Percentiles rank a stretch among this genome's conserved stretches.
phyloP scores from a whole-genome alignment of 2,113 vertebrate species.

The Datnioides undecimradiatus region DNA sequence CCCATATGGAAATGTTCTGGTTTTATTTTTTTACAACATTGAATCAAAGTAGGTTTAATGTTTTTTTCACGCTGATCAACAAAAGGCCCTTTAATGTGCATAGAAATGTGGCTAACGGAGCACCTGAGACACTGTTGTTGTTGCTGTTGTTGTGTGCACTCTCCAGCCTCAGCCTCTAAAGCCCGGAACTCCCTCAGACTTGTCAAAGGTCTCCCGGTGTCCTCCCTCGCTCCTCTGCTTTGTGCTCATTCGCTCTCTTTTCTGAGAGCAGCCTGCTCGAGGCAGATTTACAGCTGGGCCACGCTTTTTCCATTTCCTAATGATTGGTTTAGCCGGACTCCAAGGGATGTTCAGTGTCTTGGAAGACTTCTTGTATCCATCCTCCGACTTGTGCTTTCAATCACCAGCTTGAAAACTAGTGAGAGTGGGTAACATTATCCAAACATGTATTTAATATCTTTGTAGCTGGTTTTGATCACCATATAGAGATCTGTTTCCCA shows the following conservation, averaged over 20 bases:
- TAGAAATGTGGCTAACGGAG: neutral
- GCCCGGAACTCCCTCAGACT: neutral
- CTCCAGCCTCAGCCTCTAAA: neutral
- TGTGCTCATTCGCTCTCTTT: neutral
- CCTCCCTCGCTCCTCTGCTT: neutral
- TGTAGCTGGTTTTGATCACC: too few species aligned
- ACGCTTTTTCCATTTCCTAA: neutral
- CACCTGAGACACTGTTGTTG: neutral
- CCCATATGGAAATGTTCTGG: neutral
- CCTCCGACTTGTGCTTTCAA: neutral
- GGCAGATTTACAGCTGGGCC: conserved; percentile 1
- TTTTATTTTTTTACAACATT: conserved; percentile 1
- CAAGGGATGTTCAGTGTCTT: neutral
- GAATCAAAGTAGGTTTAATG: neutral
- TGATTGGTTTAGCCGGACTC: neutral
- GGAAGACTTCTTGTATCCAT: neutral
- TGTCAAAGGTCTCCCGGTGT: neutral
- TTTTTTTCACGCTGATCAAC: neutral
- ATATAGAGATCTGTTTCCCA: too few species aligned
- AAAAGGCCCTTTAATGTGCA: neutral
- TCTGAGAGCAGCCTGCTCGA: neutral
- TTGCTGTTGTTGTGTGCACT: neutral
- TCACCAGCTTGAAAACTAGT: too few species aligned
- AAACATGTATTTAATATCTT: neutral
- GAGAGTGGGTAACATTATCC: neutral